Conservation (phyloP, 2,888 invertebrate genomes). For the Heliconius charithonia region DNA sequence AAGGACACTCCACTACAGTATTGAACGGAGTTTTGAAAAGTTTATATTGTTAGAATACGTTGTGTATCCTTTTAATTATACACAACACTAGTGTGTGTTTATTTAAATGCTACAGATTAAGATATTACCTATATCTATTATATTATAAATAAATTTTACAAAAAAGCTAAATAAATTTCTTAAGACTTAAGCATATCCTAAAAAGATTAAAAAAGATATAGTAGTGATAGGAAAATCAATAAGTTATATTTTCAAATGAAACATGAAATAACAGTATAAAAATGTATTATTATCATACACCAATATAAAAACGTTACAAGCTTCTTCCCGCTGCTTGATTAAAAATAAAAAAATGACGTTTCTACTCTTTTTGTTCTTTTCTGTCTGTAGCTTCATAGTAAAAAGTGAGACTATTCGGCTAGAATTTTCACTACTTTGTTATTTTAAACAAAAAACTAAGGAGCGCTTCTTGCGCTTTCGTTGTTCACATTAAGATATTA, state of each 20-base stretch:
- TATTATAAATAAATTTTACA: not conserved
- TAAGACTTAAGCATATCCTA: not conserved
- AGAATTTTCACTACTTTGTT: constrained; percentile 30
- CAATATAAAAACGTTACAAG: constrained; percentile 15
- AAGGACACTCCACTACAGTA: constrained; percentile 58
- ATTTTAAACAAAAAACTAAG: constrained; percentile 23
- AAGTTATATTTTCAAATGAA: not conserved
- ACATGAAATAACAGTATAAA: not conserved
- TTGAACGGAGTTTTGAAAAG: constrained; percentile 30
- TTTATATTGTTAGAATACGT: not conserved
- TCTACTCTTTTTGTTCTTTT: constrained; percentile 30
- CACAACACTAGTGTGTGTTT: not conserved
- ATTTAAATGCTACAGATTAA: not conserved
- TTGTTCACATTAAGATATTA: constrained; percentile 17
- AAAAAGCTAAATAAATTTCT: not conserved
- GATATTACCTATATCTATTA: not conserved
- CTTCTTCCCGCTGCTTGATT: constrained; percentile 22
- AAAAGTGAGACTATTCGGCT: constrained; percentile 28
- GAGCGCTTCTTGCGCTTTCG: constrained; percentile 5
- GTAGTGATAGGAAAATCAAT: not conserved
- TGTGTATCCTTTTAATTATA: not conserved
- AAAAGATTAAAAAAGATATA: not conserved
- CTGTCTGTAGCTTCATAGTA: constrained; percentile 33
- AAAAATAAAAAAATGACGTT: constrained; percentile 28
- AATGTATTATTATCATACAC: constrained; percentile 21